Base-by-base conservation (phyloP, 30 jellyfish, hydroid and myxozoan species). In the Hydractinia symbiolongicarpus region DNA sequence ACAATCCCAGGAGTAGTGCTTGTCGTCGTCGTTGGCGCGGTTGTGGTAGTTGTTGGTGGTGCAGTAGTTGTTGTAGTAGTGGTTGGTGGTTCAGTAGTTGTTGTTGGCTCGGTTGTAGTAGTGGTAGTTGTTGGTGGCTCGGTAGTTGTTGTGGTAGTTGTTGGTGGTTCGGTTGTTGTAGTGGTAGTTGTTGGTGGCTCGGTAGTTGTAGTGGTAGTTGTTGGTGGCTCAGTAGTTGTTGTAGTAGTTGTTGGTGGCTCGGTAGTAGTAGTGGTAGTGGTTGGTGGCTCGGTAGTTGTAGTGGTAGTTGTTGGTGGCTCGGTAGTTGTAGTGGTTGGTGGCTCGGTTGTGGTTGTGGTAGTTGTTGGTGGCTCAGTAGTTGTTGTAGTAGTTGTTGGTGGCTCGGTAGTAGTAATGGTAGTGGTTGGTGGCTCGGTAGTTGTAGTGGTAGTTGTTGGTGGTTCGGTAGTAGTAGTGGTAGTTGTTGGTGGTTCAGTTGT, bases 101-200 rank as follows among this genome's bases (percentile, higher is more conserved):
- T 64, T 6, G 74, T 3, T 6, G 74, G 19, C 40, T 44, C 52
- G 9, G 19, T 6, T n/a, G 74, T 44, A 1, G 74, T 64, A 1
- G 74, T 64, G 0, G 74, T 64, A 13, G 74, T 64, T 6, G 74
- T 64, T 44, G 74, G 19, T 64, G 74, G 69, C 2, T 58, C 74
- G 1, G 74, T 64, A 64, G 74, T 64, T 7, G 74, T 64, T 3
- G 74, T 64, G 7, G 74, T 64, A 13, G 69, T 58, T 58, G 69
- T 57, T 6, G 74, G 74, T 13, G 19, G 52, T 0, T 44, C 52
- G 9, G 74, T 64, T 6, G 74, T 64, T 0, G 74, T 64, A 6
- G 74, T 64, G 21, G 5, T 6, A 64, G 74, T 7, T 64, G 74
- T 7, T 51, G 9, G 9, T 64, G 74, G 9, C 0, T 44, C 40